A percentile compares a stretch with the other conserved stretches of the same genome.
These are phyloP conservation scores for Thryonomys swinderianus DNA, from an alignment of 2,113 vertebrate genomes.

Conservation along the genomic window DNA sequence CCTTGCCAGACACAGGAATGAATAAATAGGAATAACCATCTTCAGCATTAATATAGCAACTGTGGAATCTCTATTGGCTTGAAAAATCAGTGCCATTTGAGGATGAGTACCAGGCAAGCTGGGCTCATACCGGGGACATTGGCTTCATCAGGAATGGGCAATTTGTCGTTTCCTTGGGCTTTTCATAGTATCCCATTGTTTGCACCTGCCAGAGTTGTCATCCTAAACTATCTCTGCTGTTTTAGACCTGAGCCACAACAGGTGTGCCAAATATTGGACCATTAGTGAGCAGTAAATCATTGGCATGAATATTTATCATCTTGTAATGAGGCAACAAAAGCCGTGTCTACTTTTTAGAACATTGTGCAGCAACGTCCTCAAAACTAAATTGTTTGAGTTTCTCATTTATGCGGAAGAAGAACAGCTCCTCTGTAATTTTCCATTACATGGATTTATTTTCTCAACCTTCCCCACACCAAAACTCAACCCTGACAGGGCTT, in stretches of 20 bases:
- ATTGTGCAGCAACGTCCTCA: background rate
- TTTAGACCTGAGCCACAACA: slow-evolving; percentile 68
- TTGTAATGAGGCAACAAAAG: slow-evolving; percentile 49
- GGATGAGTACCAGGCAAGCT: background rate
- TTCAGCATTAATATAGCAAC: background rate
- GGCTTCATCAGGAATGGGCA: slow-evolving; percentile 3
- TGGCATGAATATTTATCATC: slow-evolving; percentile 75
- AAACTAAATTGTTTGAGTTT: slow-evolving; percentile 51
- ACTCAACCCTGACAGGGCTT: background rate
- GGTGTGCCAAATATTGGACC: slow-evolving; percentile 70
- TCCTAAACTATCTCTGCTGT: slow-evolving; percentile 59
- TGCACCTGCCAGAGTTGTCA: slow-evolving; percentile 62
- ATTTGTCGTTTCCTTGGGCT: slow-evolving; percentile 34
- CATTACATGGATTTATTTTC: slow-evolving; percentile 61
- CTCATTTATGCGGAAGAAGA: slow-evolving; percentile 46
- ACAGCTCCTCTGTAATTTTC: slow-evolving; percentile 55
- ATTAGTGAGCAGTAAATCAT: slow-evolving; percentile 68
- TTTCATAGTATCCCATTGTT: slow-evolving; percentile 63
- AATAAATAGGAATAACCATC: fast-evolving
- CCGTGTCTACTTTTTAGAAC: slow-evolving; percentile 56
- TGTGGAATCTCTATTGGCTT: background rate
- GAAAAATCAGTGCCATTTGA: background rate
- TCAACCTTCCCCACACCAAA: slow-evolving; percentile 17
- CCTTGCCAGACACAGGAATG: fast-evolving
- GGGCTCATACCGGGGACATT: background rate